phyloP scores from a whole-genome alignment of 2,888 invertebrate genomes.

The Zhuqinia jingwanae region DNA sequence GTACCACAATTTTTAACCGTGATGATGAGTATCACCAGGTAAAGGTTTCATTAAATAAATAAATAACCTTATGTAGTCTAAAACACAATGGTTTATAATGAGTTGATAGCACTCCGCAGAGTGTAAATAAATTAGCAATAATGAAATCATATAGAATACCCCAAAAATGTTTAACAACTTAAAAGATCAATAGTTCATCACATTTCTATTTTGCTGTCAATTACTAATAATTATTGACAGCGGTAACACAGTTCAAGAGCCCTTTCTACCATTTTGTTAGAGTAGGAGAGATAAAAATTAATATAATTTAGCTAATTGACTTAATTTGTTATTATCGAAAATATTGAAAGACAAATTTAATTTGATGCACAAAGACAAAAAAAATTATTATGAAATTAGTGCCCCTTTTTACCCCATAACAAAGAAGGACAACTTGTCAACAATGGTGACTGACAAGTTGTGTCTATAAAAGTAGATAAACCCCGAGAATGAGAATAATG shows the following conservation, averaged over 20 bases:
- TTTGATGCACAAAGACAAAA: not conserved
- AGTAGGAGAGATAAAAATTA: conserved; percentile 6
- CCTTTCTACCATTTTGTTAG: conserved; percentile 37
- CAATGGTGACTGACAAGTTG: not conserved
- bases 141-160: conserved; percentile 58
- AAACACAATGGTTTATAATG: conserved; percentile 28
- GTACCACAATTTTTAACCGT: conserved; percentile 67
- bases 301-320: conserved; percentile 1
- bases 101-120: not conserved
- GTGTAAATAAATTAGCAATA: conserved; percentile 23
- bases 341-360: not conserved
- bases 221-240: conserved; percentile 44
- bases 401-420: conserved; percentile 31
- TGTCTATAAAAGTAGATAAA: not conserved
- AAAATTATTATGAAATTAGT: not conserved
- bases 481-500: conserved; percentile 66
- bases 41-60: conserved; percentile 14
- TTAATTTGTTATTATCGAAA: too few relatives aligned
- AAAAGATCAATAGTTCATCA: conserved; percentile 16
- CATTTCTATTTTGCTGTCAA: conserved; percentile 7
- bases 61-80: conserved; percentile 8
- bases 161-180: conserved; percentile 44
- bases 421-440: conserved; percentile 8
- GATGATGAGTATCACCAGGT: conserved; percentile 60
- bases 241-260: conserved; percentile 15